Evolutionary conservation across 1,140 invertebrate genomes (phyloP), one percentile per base, ranked within the genome.

Genomic region (Radopholus similis): DNA sequence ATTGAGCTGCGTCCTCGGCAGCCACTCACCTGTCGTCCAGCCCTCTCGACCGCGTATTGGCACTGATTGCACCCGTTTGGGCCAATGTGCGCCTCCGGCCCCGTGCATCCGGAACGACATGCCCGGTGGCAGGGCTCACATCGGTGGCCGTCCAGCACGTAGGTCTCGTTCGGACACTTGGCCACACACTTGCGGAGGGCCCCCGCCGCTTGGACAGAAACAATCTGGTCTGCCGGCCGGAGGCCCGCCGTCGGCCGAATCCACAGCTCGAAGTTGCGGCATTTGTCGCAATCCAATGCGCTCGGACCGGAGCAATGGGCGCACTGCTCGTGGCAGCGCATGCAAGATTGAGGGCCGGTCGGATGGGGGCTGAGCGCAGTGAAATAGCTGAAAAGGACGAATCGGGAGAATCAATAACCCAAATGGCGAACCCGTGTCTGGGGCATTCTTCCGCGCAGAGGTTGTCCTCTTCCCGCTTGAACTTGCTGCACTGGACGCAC

Each of bases 31-130:
- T 71, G 34, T 40, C n/a, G 23, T 70, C 35, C 23, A 0, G 38
- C 55, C n/a, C 64, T 67, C n/a, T 51, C 49, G 6, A 73, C 47
- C 21, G 58, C 59, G 53, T 77, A 74, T 38, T 40, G 28, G 28
- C 72, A 74, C 21, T 47, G 42, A 26, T 77, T 77, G 30, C 72
- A 74, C 18, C 72, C 72, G 9, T 49, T 59, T 4, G 49, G 5
- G 13, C 74, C 75, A 23, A 71, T 38, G 1, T 54, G n/a, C 8
- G 66, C 47, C 26, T 11, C 21, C 6, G 59, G 71, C 2, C 72
- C 72, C 18, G 74, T 73, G 28, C 72, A 74, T 4, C 71, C 57
- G 26, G 13, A 28, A 13, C 59, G 64, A 42, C 72, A 73, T 18
- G 72, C 66, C 28, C 18, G 9, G 11, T 76, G 68, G 30, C 72